These are phyloP conservation scores for Drosophila varians DNA, from an alignment of 1,140 invertebrate species.

Conservation along the genomic window DNA sequence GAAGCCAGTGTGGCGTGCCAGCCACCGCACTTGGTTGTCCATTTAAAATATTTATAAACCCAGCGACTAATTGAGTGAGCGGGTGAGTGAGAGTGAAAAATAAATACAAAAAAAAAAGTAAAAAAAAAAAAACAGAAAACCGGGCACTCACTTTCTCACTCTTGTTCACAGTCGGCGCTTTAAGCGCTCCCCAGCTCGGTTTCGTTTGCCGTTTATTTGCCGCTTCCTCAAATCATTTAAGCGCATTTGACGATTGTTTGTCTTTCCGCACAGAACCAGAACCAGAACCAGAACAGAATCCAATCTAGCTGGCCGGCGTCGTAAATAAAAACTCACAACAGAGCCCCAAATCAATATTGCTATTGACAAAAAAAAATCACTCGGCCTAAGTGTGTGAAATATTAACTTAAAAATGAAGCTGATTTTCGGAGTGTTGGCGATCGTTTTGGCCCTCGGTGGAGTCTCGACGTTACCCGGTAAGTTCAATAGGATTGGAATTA, in stretches of 20 bases:
- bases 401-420: constrained; percentile 65
- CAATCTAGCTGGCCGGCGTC: constrained; percentile 43
- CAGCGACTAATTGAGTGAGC: constrained; percentile 31
- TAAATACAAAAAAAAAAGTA: neutral
- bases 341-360: constrained; percentile 30
- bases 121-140: neutral
- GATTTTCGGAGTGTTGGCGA: constrained; percentile 49
- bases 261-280: constrained; percentile 64
- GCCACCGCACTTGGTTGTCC: constrained; percentile 34
- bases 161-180: constrained; percentile 10
- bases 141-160: constrained; percentile 20
- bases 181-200: constrained; percentile 16
- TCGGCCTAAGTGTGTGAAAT: constrained; percentile 31
- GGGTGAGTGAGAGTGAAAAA: constrained; percentile 11
- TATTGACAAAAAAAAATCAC: constrained; percentile 18
- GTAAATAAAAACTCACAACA: constrained; percentile 14
- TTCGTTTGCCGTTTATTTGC: constrained; percentile 64
- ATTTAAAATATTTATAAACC: constrained; percentile 31
- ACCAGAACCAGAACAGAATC: constrained; percentile 15
- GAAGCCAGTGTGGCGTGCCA: neutral
- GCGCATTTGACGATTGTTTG: constrained; percentile 77
- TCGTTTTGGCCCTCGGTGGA: constrained; percentile 55
- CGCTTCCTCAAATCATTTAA: constrained; percentile 78
- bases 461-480: constrained; percentile 69
- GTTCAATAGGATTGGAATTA: constrained; percentile 17